Base-by-base conservation (phyloP, 2,113 vertebrate genomes). In the Toxostoma redivivum region DNA sequence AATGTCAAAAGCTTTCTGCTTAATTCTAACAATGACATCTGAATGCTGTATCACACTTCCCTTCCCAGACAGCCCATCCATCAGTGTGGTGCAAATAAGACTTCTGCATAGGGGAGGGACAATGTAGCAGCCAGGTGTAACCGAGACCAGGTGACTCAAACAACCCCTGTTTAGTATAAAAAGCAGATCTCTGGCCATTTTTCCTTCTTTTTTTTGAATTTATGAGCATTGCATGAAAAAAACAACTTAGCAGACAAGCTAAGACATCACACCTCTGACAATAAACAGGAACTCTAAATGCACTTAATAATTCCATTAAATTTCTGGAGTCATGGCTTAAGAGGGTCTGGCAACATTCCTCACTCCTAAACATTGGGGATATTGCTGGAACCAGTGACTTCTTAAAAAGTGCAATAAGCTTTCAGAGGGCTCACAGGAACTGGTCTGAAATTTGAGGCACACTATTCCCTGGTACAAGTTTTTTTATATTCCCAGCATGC, bases 351-450 rank as follows among this genome's bases (percentile, higher is more conserved):
- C 60, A 83, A 74, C 64, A 94, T 88, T 94, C 51, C 64, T 80
- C 0, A 0, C 72, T 53, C 48, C 33, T 78, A 57, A 92, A 58
- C n/a, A 27, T 7, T 40, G 54, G 60, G n/a, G 44, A 90, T 77
- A 92, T 73, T 83, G 51, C 76, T 83, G 72, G 85, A 95, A 67
- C 24, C 47, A 80, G 62, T 12, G 27, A 78, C 79, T 90, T 70
- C 62, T 95, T 48, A 83, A 77, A 92, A 74, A 88, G 33, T 83
- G 72, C 60, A 83, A 35, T 78, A 83, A 81, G 51, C 42, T 89
- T 89, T 88, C 88, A 89, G 84, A 89, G 50, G 57, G 25, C 82
- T 88, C 94, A 91, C 69, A 89, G 94, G 94, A 95, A 79, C 60
- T 76, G 53, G 23, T 82, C 53, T 95, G 94, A 92, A 89, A 95